Evolutionary conservation across 2,113 vertebrate species (phyloP).

Genomic region (Ptyas mucosa): DNA sequence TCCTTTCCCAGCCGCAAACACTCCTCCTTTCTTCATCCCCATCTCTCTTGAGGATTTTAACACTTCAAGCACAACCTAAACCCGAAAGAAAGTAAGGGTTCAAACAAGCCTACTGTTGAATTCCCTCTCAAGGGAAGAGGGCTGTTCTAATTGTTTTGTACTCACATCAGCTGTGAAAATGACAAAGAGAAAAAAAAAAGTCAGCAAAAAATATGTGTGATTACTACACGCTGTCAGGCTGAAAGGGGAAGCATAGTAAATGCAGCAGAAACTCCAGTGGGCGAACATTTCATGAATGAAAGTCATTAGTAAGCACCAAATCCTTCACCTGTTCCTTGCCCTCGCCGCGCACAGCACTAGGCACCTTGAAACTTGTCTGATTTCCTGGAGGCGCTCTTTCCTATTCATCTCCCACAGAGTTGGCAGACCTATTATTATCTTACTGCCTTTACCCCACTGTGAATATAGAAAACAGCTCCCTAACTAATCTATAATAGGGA

Average conservation of each 20-base stretch:
- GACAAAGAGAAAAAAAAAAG: not conserved
- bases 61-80: constrained; percentile 49
- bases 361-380: not conserved
- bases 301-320: not conserved
- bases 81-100: not conserved
- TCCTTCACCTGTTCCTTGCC: not conserved
- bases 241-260: not conserved
- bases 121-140: constrained; percentile 23
- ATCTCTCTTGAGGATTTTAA: constrained; percentile 49
- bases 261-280: not conserved
- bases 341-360: not conserved
- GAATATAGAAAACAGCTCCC: not conserved
- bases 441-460: not conserved
- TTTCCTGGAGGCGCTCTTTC: no score
- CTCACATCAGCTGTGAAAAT: constrained; percentile 39
- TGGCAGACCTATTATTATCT: not conserved
- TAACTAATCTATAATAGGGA: not conserved
- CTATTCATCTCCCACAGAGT: not conserved
- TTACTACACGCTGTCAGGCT: constrained; percentile 13
- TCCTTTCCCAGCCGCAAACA: not conserved
- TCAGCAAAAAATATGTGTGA: not conserved
- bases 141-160: constrained; percentile 21
- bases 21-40: constrained; percentile 27
- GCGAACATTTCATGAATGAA: constrained; percentile 15
- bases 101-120: constrained; percentile 29